Evolutionary conservation across 2,888 invertebrate species (phyloP).

Genomic region (Prosapia bicincta): DNA sequence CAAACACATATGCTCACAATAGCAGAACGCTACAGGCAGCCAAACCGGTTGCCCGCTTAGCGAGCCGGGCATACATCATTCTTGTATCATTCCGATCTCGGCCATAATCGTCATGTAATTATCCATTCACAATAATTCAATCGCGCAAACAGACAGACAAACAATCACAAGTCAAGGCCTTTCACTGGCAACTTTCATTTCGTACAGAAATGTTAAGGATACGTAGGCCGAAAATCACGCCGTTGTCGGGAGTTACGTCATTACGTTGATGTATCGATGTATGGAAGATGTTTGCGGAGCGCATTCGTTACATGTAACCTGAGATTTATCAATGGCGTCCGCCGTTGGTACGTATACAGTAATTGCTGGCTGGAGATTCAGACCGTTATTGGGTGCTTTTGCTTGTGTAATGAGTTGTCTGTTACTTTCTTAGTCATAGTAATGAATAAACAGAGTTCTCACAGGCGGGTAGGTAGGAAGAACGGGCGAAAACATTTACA

Average conservation of each 20-base stretch:
- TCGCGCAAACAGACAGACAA: not conserved
- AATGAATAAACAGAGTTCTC: too few relatives aligned
- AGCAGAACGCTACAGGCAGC: not conserved
- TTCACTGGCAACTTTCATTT: not conserved
- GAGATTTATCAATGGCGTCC: too few relatives aligned
- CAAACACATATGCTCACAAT: not conserved
- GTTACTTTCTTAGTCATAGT: too few relatives aligned
- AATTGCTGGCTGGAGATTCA: too few relatives aligned
- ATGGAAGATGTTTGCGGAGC: too few relatives aligned
- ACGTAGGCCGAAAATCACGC: not conserved
- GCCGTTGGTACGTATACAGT: too few relatives aligned
- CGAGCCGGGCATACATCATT: not conserved
- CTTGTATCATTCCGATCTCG: not conserved
- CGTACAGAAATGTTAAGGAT: not conserved
- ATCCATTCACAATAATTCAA: slow-evolving; percentile 2
- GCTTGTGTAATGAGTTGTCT: too few relatives aligned
- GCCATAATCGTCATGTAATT: not conserved
- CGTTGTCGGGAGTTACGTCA: not conserved
- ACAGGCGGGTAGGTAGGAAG: too few relatives aligned
- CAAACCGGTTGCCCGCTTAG: not conserved
- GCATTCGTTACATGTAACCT: too few relatives aligned
- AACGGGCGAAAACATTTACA: too few relatives aligned
- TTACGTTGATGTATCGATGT: not conserved
- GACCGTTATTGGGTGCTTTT: too few relatives aligned
- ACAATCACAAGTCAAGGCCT: slow-evolving; percentile 2